A percentile compares a stretch with the other conserved stretches of the same genome.
These are phyloP conservation scores for Australoheros scitulus DNA, from an alignment of 2,113 vertebrate species.

Conservation along the genomic window DNA sequence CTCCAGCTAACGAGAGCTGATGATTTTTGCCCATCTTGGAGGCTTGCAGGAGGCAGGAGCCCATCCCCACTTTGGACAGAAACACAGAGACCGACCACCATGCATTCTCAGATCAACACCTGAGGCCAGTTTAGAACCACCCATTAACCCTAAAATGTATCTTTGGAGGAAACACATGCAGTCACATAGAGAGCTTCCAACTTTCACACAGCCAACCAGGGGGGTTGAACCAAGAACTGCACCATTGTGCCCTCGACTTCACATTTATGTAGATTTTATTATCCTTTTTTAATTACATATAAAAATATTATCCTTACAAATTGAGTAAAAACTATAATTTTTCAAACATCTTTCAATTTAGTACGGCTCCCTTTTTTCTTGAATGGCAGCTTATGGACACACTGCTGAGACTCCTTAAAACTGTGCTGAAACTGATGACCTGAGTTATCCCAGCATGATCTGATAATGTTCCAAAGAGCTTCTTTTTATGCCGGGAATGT, in stretches of 20 bases:
- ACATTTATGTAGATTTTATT: fast-evolving
- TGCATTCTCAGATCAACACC: background rate
- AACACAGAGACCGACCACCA: background rate
- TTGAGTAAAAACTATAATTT: background rate
- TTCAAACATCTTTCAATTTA: background rate
- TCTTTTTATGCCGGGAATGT: background rate
- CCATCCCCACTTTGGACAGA: background rate
- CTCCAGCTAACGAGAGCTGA: conserved; percentile 10
- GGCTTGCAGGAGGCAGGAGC: background rate
- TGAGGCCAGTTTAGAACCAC: background rate
- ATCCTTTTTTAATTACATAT: background rate
- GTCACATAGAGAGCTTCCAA: background rate
- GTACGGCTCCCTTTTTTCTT: too few species aligned
- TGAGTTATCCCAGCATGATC: background rate
- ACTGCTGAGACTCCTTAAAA: background rate
- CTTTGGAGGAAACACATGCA: background rate
- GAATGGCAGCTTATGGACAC: background rate
- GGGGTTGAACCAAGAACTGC: too few species aligned
- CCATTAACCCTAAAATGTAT: background rate
- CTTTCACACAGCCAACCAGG: too few species aligned
- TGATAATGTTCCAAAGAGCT: background rate
- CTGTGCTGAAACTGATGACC: background rate
- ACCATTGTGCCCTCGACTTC: background rate
- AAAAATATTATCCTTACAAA: background rate
- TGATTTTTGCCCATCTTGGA: background rate